Evolutionary conservation across 2,797 vertebrate genomes (phyloP).

Genomic region (Lutjanus campechanus): DNA sequence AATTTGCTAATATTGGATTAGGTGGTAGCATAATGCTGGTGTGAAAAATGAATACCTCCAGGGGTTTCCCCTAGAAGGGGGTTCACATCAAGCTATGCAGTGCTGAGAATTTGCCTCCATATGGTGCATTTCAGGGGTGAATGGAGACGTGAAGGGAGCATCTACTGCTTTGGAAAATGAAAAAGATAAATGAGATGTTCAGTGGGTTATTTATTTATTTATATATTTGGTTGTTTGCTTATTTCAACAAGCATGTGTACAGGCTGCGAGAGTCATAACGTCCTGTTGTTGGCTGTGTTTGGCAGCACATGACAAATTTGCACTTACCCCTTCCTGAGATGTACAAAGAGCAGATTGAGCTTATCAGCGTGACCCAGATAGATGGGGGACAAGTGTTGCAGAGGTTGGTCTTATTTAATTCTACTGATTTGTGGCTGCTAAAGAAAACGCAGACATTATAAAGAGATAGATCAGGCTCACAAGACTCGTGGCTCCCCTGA

Average conservation of each 20-base stretch:
- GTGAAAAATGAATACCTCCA: constrained; percentile 62
- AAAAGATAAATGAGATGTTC: constrained; percentile 22
- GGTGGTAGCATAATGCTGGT: constrained; percentile 42
- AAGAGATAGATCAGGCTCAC: constrained; percentile 66
- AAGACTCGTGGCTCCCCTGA: constrained; percentile 57
- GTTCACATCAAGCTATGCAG: constrained; percentile 6
- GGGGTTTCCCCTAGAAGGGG: constrained; percentile 33
- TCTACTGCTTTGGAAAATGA: constrained; percentile 13
- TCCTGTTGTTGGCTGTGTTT: constrained; percentile 21
- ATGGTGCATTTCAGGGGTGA: constrained; percentile 45
- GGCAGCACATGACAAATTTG: constrained; percentile 54
- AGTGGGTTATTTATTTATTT: constrained; percentile 2
- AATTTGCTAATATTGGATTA: constrained; percentile 77
- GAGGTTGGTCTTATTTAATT: constrained; percentile 73
- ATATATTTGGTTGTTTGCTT: constrained; percentile 11
- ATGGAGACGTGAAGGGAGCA: constrained; percentile 25
- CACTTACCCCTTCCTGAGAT: constrained; percentile 49
- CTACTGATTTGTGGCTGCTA: constrained; percentile 57
- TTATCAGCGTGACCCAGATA: constrained; percentile 78
- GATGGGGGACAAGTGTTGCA: constrained; percentile 67
- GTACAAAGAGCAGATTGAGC: constrained; percentile 67
- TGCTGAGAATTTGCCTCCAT: constrained; percentile 25
- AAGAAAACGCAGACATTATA: constrained; percentile 66
- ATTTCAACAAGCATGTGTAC: constrained; percentile 1
- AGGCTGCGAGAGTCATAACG: not conserved